Evolutionary conservation across 2,113 vertebrate genomes (phyloP).

Genomic region (Sturnira hondurensis): DNA sequence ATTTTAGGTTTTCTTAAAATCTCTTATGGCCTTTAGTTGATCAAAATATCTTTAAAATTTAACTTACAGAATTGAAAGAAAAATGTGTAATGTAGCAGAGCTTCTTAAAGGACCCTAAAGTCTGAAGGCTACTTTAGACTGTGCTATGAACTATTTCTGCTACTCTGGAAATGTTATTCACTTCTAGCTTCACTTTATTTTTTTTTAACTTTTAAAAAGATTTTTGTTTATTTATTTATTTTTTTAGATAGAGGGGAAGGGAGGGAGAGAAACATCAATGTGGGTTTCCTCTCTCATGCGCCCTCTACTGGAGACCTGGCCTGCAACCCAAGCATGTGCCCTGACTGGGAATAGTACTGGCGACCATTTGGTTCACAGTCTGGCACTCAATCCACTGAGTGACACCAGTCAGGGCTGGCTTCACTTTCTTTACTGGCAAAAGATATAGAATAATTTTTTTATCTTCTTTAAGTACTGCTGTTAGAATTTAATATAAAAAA

Average conservation of each 20-base stretch:
- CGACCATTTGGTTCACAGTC: no score
- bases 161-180: not conserved
- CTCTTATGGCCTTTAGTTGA: not conserved
- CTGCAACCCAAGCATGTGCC: no score
- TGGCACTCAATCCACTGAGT: no score
- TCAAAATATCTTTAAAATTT: constrained; percentile 16
- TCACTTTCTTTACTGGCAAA: not conserved
- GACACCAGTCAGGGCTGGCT: not conserved
- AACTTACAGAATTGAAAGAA: not conserved
- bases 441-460: not conserved
- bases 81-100: not conserved
- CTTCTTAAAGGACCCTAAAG: not conserved
- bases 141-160: not conserved
- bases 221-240: no score
- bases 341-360: no score
- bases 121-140: not conserved
- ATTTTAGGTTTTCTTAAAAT: not conserved
- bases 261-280: no score
- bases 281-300: no score
- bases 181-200: not conserved
- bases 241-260: no score
- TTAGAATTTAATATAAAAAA: not conserved
- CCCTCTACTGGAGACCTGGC: no score
- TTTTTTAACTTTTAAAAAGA: no score
- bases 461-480: not conserved